Evolutionary conservation across 1,140 invertebrate genomes (phyloP).

Genomic region (Neodiprion fabricii): DNA sequence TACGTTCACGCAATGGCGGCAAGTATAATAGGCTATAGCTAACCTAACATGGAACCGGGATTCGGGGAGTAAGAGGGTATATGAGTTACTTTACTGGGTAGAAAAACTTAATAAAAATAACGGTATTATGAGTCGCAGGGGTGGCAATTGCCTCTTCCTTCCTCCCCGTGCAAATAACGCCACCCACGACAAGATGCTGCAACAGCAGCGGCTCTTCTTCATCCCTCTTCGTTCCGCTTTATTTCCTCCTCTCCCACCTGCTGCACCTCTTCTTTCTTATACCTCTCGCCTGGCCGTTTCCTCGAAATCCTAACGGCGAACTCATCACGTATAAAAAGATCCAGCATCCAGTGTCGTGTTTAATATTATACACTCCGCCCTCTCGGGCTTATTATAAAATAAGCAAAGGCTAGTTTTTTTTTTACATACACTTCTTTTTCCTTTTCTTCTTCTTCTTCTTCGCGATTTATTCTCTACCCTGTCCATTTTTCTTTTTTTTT

Average conservation of each 20-base stretch:
- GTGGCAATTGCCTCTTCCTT: conserved; percentile 33
- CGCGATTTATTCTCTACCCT: too few relatives aligned
- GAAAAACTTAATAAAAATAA: conserved; percentile 43
- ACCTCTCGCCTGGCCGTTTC: background rate
- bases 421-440: too few relatives aligned
- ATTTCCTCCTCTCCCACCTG: background rate
- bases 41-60: too few relatives aligned
- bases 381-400: too few relatives aligned
- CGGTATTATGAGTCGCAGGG: conserved; percentile 30
- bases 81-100: conserved; percentile 22
- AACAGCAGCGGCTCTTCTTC: background rate
- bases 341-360: too few relatives aligned
- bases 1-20: too few relatives aligned
- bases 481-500: too few relatives aligned
- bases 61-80: background rate
- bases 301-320: background rate
- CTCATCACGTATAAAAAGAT: background rate
- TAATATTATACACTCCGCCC: too few relatives aligned
- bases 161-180: conserved; percentile 24
- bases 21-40: too few relatives aligned
- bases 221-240: background rate
- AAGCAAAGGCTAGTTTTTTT: too few relatives aligned
- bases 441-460: too few relatives aligned
- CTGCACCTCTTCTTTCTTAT: background rate
- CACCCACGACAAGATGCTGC: conserved; percentile 22